Percentiles rank a stretch among this genome's conserved stretches.
phyloP scores from a whole-genome alignment of 2,888 invertebrate species.

The Machimus atricapillus region DNA sequence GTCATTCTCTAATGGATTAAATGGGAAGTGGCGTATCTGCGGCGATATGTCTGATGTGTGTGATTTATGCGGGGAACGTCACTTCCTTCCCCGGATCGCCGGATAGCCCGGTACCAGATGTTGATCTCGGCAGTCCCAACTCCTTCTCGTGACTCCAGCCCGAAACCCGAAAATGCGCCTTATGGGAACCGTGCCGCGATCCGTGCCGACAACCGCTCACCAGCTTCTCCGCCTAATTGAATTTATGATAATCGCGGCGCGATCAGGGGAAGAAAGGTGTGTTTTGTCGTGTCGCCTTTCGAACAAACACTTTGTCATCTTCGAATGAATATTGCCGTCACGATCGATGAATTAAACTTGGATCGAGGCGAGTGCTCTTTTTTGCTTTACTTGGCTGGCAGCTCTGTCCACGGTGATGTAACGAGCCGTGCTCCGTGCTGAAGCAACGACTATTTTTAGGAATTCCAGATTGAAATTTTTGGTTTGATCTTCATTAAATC shows the following conservation, averaged over 20 bases:
- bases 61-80: neutral
- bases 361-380: neutral
- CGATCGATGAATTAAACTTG: slow-evolving; percentile 17
- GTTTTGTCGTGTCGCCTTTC: slow-evolving; percentile 7
- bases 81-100: neutral
- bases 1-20: neutral
- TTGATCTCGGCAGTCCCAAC: neutral
- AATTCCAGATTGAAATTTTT: neutral
- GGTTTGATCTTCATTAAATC: slow-evolving; percentile 8
- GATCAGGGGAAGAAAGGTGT: slow-evolving; percentile 20
- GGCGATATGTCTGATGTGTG: neutral
- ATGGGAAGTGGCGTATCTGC: neutral
- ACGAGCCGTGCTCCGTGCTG: neutral
- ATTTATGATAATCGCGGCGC: slow-evolving; percentile 7
- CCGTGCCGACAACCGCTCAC: neutral
- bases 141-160: neutral
- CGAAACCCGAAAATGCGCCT: neutral
- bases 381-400: neutral
- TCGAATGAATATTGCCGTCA: slow-evolving; percentile 28
- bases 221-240: neutral
- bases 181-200: neutral
- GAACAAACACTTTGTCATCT: slow-evolving; percentile 15
- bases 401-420: neutral
- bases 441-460: neutral
- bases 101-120: neutral